A percentile compares a stretch with the other conserved stretches of the same genome.
Evolutionary conservation across 1,140 invertebrate species (phyloP).

Genomic region (Leucophenga varia): DNA sequence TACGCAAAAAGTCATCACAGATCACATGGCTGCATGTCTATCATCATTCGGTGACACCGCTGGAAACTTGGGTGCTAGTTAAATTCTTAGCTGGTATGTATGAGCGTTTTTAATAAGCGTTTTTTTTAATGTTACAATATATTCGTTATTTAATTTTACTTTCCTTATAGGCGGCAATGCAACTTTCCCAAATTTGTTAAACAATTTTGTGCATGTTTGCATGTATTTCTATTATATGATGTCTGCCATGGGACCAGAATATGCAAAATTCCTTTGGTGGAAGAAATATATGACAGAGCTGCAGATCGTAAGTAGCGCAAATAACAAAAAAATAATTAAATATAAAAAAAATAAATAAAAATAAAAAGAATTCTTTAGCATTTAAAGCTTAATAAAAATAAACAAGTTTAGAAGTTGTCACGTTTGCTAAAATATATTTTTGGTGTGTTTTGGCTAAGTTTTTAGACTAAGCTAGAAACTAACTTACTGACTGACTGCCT

Average conservation of each 20-base stretch:
- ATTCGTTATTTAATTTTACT: not conserved
- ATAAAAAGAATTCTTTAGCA: conserved; percentile 1
- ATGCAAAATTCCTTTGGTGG: conserved; percentile 93
- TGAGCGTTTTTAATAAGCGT: not conserved
- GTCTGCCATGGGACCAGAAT: conserved; percentile 85
- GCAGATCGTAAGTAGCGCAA: conserved; percentile 83
- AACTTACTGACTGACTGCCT: conserved; percentile 24
- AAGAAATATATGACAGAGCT: conserved; percentile 90
- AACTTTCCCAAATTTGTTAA: conserved; percentile 88
- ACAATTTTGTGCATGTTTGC: conserved; percentile 91
- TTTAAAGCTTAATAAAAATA: conserved; percentile 9
- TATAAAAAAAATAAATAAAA: conserved; percentile 9
- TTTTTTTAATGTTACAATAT: conserved; percentile 1
- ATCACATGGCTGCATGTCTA: conserved; percentile 91
- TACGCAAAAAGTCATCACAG: conserved; percentile 91
- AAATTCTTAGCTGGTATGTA: conserved; percentile 86
- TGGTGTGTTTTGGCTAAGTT: conserved; percentile 7
- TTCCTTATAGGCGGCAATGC: conserved; percentile 76
- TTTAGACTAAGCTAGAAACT: conserved; percentile 28
- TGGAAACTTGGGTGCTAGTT: conserved; percentile 94
- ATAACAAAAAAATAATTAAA: not conserved
- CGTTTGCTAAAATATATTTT: conserved; percentile 9
- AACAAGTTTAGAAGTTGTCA: conserved; percentile 48
- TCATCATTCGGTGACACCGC: conserved; percentile 91
- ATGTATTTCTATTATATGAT: conserved; percentile 95